Evolutionary conservation across 2,797 vertebrate genomes (phyloP), one percentile per base, ranked within the genome.

Genomic region (Schizothorax lantsangensis): DNA sequence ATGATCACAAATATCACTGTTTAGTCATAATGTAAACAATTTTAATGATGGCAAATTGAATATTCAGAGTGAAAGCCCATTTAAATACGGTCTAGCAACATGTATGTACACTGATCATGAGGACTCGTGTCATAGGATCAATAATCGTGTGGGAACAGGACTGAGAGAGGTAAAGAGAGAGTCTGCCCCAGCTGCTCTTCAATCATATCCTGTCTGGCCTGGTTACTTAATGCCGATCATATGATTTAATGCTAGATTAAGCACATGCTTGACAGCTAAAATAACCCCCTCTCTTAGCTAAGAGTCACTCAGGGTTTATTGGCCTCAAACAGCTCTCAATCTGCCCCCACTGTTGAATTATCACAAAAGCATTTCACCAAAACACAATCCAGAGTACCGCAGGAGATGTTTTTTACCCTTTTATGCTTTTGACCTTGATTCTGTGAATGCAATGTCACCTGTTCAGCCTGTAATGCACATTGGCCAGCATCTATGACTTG

Each of bases 161-260:
- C 66, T 40, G 81, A 87, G 43, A 59, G 72, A 81, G 85, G 38
- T 6, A 90, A 86, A 89, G 45, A 38, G 73, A 83, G 83, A 71
- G 82, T 88, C 68, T 75, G 83, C 47, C 83, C 87, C 89, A 89
- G 91, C 89, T 90, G 89, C 89, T 93, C 86, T 84, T 90, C 86
- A 72, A 91, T 91, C 88, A 88, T 88, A 89, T 90, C 79, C 80
- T 83, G 87, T 91, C 86, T 90, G 68, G 66, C 85, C 84, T 83
- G 66, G 81, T 86, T 71, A 77, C 79, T 89, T 88, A 64, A 88
- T 86, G 57, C 79, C 71, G 52, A 87, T 89, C 82, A 84, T 84
- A 84, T 74, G 87, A 84, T 85, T 85, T 88, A 89, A 81, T 87
- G 80, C 77, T 66, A 88, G 77, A 89, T 84, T 88, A 87, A 88